phyloP scores from a whole-genome alignment of 2,888 invertebrate species.

The Phaonia tiefii region DNA sequence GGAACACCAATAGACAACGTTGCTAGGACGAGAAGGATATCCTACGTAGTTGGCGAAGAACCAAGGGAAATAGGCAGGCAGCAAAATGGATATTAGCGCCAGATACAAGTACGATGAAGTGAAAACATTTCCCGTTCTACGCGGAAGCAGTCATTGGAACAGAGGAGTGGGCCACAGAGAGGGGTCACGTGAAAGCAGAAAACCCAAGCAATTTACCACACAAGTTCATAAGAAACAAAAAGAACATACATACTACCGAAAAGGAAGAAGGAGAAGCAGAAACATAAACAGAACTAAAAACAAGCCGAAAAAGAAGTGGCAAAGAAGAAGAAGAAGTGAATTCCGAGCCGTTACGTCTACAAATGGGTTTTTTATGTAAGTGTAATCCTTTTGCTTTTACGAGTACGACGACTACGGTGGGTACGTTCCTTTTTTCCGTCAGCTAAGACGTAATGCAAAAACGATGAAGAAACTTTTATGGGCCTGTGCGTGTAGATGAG shows the following conservation, averaged over 20 bases:
- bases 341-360: constrained; percentile 65
- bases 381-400: constrained; percentile 66
- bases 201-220: constrained; percentile 60
- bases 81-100: constrained; percentile 39
- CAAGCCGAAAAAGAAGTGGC: neutral
- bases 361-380: constrained; percentile 67
- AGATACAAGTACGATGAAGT: constrained; percentile 41
- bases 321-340: constrained; percentile 43
- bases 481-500: constrained; percentile 17
- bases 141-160: constrained; percentile 12
- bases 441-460: constrained; percentile 63
- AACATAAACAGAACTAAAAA: constrained; percentile 26
- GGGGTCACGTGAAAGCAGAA: constrained; percentile 24
- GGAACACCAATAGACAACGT: constrained; percentile 14
- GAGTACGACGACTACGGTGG: constrained; percentile 31
- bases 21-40: no score
- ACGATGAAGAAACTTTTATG: constrained; percentile 64
- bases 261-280: neutral
- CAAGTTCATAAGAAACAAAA: constrained; percentile 59
- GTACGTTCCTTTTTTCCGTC: neutral
- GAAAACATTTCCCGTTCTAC: constrained; percentile 33
- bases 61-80: constrained; percentile 48
- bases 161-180: neutral
- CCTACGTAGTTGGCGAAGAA: constrained; percentile 5
- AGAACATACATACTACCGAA: neutral